Conservation (phyloP, 2,888 invertebrate genomes). For the Megastigmus dorsalis region DNA sequence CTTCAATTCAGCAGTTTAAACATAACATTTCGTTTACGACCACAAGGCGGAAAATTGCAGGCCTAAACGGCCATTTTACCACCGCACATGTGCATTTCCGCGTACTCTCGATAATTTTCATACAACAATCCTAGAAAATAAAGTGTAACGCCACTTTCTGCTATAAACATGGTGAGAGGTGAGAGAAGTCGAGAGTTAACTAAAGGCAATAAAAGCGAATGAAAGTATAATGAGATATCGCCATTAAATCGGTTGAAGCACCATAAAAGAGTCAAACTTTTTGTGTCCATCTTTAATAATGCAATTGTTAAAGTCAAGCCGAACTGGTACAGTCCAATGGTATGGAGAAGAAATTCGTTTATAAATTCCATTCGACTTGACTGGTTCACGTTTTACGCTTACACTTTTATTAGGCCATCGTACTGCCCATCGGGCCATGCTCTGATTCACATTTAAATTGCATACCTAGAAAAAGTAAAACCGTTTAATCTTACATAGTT, state of each 20-base stretch:
- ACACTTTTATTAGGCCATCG: background rate
- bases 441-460: background rate
- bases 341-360: background rate
- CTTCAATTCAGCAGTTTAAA: background rate
- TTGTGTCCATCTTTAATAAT: too few relatives aligned
- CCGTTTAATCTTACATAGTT: background rate
- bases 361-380: background rate
- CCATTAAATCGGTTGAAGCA: too few relatives aligned
- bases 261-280: too few relatives aligned
- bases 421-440: background rate
- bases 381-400: background rate
- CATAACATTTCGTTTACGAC: constrained; percentile 26
- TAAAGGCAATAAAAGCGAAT: constrained; percentile 12
- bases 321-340: too few relatives aligned
- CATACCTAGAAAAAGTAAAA: too few relatives aligned
- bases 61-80: constrained; percentile 10
- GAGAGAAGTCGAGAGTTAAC: background rate
- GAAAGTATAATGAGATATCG: constrained; percentile 7
- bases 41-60: constrained; percentile 8
- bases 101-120: constrained; percentile 15
- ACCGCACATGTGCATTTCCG: constrained; percentile 1
- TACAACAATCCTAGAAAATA: constrained; percentile 15
- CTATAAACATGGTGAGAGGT: constrained; percentile 19
- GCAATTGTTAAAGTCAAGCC: background rate
- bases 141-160: constrained; percentile 29